These are phyloP conservation scores for Dynastes maya DNA, from an alignment of 2,888 invertebrate genomes.

Conservation along the genomic window DNA sequence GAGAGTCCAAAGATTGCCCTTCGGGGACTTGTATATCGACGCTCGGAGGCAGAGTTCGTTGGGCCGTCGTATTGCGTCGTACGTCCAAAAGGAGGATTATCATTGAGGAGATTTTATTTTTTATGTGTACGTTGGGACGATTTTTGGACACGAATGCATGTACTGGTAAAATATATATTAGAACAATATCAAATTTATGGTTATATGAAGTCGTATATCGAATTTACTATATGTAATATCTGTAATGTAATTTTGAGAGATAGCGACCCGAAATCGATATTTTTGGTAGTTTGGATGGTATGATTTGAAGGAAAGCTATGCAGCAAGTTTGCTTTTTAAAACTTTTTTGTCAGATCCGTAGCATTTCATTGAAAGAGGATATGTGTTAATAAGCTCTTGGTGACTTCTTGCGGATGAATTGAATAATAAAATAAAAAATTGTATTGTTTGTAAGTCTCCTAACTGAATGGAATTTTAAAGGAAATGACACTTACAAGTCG, in stretches of 20 bases:
- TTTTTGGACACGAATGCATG: slow-evolving; percentile 29
- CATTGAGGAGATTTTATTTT: slow-evolving; percentile 43
- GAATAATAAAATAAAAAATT: no score
- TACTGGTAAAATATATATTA: slow-evolving; percentile 37
- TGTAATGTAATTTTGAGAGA: slow-evolving; percentile 26
- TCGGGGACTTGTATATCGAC: slow-evolving; percentile 48
- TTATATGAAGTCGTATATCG: slow-evolving; percentile 9
- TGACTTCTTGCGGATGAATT: no score
- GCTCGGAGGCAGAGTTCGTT: slow-evolving; percentile 35
- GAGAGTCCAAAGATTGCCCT: slow-evolving; percentile 50
- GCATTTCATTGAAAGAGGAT: no score
- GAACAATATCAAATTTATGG: slow-evolving; percentile 34
- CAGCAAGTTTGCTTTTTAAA: not conserved
- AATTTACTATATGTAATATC: slow-evolving; percentile 16
- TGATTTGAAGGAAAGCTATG: not conserved
- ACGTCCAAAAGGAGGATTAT: slow-evolving; percentile 43
- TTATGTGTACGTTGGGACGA: slow-evolving; percentile 37
- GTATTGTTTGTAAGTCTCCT: no score
- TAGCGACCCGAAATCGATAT: not conserved
- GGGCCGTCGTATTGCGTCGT: slow-evolving; percentile 33
- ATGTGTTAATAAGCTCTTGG: no score
- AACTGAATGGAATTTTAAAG: no score
- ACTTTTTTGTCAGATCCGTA: no score
- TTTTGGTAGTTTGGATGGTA: not conserved
- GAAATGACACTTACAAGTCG: no score